Evolutionary conservation across 2,888 invertebrate species (phyloP).

Genomic region (Drosophila nigricruria): DNA sequence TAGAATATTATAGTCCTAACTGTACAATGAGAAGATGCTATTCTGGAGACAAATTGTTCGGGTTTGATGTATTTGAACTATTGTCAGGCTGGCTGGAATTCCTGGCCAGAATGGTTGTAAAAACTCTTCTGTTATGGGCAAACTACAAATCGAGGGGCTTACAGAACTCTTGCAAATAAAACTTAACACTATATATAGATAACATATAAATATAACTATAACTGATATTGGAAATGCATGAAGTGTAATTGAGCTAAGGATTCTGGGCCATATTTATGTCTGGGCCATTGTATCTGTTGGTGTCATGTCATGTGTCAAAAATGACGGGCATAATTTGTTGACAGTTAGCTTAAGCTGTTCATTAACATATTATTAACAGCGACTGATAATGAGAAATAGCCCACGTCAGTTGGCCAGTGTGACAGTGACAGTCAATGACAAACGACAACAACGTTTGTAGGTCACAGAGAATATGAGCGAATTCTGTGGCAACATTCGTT

Average conservation of each 20-base stretch:
- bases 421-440: too few relatives aligned
- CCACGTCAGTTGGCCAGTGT: slow-evolving; percentile 11
- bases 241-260: too few relatives aligned
- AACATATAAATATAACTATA: too few relatives aligned
- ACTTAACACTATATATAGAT: too few relatives aligned
- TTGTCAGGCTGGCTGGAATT: background rate
- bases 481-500: slow-evolving; percentile 15
- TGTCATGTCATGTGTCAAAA: slow-evolving; percentile 22
- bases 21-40: background rate
- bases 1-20: background rate
- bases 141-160: too few relatives aligned
- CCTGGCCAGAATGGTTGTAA: too few relatives aligned
- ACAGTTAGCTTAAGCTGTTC: slow-evolving; percentile 71
- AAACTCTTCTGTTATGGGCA: too few relatives aligned
- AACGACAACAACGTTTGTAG: slow-evolving; percentile 17
- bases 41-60: background rate
- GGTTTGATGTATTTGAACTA: background rate
- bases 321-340: slow-evolving; percentile 40
- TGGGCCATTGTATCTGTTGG: background rate
- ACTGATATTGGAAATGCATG: too few relatives aligned
- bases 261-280: too few relatives aligned
- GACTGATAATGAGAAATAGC: slow-evolving; percentile 22
- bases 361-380: slow-evolving; percentile 62
- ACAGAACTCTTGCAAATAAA: too few relatives aligned
- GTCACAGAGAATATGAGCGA: too few relatives aligned